Percentiles rank a stretch among this genome's conserved stretches.
Conservation (phyloP, 2,113 vertebrate species). For the Struthio camelus region DNA sequence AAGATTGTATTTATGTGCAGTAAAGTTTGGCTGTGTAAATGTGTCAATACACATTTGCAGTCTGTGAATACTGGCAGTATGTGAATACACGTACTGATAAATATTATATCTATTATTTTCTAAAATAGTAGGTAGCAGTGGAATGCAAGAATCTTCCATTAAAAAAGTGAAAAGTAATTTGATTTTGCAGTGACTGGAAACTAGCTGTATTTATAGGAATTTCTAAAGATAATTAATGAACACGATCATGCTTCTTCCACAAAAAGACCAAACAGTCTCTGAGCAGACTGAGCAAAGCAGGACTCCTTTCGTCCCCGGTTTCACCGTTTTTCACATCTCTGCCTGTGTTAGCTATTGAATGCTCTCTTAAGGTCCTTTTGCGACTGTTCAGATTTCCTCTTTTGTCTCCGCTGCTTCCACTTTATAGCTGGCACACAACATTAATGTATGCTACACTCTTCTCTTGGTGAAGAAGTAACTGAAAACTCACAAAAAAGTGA, state of each 20-base stretch:
- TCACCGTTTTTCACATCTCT: background rate
- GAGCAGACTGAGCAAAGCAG: background rate
- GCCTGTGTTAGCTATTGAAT: background rate
- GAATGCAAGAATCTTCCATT: background rate
- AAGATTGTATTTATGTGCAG: background rate
- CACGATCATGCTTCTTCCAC: background rate
- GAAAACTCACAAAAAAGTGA: background rate
- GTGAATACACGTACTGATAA: background rate
- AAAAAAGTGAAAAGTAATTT: background rate
- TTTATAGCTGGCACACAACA: background rate
- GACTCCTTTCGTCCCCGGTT: background rate
- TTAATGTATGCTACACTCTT: background rate
- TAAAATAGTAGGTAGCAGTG: background rate
- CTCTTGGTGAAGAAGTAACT: background rate
- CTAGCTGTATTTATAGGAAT: background rate
- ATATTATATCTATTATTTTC: background rate
- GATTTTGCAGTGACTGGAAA: background rate
- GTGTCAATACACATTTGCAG: too few relatives aligned
- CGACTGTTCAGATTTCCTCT: background rate
- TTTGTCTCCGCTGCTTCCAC: background rate
- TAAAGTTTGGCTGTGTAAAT: background rate
- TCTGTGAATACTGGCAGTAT: background rate
- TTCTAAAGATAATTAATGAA: background rate
- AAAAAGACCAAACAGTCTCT: background rate
- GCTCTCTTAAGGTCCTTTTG: background rate